These are phyloP conservation scores for Xiphias gladius DNA, from an alignment of 2,113 vertebrate genomes.

Conservation along the genomic window DNA sequence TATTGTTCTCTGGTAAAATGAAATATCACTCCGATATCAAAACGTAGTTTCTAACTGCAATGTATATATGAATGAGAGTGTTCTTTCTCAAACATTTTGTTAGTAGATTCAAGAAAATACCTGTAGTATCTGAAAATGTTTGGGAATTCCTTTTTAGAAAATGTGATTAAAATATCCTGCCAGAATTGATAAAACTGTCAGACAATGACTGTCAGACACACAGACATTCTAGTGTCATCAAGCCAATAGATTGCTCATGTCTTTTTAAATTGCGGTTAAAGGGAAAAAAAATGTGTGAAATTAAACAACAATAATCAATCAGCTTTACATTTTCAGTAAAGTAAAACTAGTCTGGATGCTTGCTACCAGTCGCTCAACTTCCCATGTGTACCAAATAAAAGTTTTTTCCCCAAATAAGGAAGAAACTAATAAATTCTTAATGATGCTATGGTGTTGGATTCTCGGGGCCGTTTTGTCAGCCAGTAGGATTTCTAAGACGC, in stretches of 20 bases:
- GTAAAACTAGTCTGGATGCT: not conserved
- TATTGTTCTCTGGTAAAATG: too few relatives aligned
- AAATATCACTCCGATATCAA: not conserved
- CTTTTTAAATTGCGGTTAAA: not conserved
- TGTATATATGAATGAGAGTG: not conserved
- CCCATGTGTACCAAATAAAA: not conserved
- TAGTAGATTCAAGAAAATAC: not conserved
- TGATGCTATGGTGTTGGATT: not conserved
- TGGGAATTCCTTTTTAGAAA: too few relatives aligned
- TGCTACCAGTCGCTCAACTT: not conserved
- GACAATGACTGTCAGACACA: not conserved
- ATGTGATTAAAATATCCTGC: not conserved
- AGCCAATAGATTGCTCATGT: not conserved
- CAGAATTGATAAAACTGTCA: not conserved
- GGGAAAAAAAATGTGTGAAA: not conserved
- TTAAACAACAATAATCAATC: not conserved
- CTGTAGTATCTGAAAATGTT: not conserved
- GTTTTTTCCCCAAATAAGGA: not conserved
- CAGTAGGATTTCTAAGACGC: not conserved
- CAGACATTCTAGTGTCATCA: not conserved
- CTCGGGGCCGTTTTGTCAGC: not conserved
- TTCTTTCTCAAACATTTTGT: not conserved
- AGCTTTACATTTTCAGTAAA: not conserved
- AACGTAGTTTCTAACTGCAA: not conserved
- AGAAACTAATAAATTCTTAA: not conserved